Evolutionary conservation across 1,140 invertebrate genomes (phyloP).

Genomic region (Pachypsylla venusta): DNA sequence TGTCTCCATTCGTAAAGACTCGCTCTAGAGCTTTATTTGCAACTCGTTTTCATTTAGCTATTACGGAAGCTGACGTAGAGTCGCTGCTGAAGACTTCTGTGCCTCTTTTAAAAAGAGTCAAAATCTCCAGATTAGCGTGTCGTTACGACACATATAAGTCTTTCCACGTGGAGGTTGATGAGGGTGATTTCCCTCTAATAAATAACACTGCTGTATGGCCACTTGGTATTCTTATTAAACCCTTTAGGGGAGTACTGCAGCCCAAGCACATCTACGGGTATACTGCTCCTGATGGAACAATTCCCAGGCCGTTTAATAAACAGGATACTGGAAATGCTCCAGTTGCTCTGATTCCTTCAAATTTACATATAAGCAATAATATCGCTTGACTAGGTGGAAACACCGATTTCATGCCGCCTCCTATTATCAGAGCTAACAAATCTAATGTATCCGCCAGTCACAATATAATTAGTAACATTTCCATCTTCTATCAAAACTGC

Average conservation of each 20-base stretch:
- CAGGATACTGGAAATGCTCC: too few species aligned
- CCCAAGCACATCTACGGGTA: too few species aligned
- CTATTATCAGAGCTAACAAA: too few species aligned
- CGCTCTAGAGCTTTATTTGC: background rate
- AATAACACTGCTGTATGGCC: background rate
- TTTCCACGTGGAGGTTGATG: background rate
- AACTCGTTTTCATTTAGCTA: background rate
- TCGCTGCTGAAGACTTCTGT: background rate
- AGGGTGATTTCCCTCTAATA: background rate
- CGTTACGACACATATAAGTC: background rate
- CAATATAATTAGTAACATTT: background rate
- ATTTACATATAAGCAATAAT: too few species aligned
- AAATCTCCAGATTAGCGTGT: background rate
- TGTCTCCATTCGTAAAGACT: background rate
- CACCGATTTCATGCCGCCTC: too few species aligned
- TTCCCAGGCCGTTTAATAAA: too few species aligned
- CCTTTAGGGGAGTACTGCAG: background rate
- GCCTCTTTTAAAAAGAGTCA: background rate
- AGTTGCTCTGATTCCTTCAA: too few species aligned
- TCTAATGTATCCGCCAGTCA: too few species aligned
- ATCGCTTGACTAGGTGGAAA: too few species aligned
- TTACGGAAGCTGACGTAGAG: background rate
- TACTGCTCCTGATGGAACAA: too few species aligned
- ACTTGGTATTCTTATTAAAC: background rate
- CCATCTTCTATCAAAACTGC: background rate